Evolutionary conservation across 2,888 invertebrate species (phyloP), one percentile per base, ranked within the genome.

Genomic region (Tortrix viridana): DNA sequence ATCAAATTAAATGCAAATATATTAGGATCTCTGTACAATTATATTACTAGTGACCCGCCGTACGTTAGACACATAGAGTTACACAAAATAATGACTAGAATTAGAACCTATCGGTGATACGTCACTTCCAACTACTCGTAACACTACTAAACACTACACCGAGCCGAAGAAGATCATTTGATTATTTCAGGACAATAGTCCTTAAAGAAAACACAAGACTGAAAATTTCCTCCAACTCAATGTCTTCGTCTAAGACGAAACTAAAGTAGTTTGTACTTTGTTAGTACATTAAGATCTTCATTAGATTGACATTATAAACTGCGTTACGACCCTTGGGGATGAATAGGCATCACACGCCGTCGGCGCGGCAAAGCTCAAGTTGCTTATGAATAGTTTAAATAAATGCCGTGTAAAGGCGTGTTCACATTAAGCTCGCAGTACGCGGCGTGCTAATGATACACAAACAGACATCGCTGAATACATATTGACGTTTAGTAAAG

Each of bases 41-140:
- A 72, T 69, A 72, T 69, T 67, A 74, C 74, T 72, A 74, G 67
- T 72, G 65, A 66, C 69, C 68, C 69, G 65, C 63, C 72, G 71
- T 56, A 32, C 32, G 69, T 67, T 74, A 72, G 65, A 81, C 74
- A 83, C 76, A 81, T 73, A 75, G 78, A 82, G 72, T 77, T 74
- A 66, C 65, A 67, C 66, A 60, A 50, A 65, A 84, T 82, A 85
- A 80, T 86, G 86, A 86, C 86, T 86, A 86, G 86, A 86, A 79
- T 81, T 82, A 85, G 77, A 79, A 81, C 75, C 74, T 80, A 80
- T 71, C 20, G 60, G 65, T 69, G 67, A 72, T 67, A 71, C 58
- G 59, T 68, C 19, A 47, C 38, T 47, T 22, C 49, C 53, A 38
- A 38, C 60, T 54, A n/a, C n/a, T n/a, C n/a, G n/a, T n/a, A 64